Percentiles rank a stretch among this genome's conserved stretches.
Conservation (phyloP, 2,113 vertebrate species). For the Salvelinus alpinus region DNA sequence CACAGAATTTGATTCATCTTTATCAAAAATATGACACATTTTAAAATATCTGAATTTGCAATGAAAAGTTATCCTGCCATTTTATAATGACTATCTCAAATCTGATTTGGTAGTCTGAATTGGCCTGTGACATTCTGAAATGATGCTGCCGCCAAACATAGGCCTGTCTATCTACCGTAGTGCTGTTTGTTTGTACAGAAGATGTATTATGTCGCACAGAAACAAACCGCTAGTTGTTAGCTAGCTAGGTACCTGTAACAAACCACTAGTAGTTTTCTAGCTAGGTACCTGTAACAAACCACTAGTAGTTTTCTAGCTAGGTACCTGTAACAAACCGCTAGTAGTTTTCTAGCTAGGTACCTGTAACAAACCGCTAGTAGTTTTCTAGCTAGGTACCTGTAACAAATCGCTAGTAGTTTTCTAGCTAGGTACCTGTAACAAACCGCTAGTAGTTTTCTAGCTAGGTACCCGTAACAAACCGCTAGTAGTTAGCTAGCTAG, state of each 20-base stretch:
- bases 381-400: too few species aligned
- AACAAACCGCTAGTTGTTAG: too few species aligned
- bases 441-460: background rate
- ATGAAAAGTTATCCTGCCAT: background rate
- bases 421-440: too few species aligned
- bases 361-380: too few species aligned
- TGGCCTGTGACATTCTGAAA: conserved; percentile 12
- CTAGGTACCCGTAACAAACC: background rate
- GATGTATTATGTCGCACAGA: background rate
- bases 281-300: too few species aligned
- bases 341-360: too few species aligned
- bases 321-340: too few species aligned
- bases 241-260: too few species aligned
- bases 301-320: too few species aligned
- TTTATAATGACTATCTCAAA: background rate
- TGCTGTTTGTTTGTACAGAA: background rate
- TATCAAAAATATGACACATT: background rate
- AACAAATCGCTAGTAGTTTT: too few species aligned
- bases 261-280: too few species aligned
- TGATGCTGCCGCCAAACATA: background rate
- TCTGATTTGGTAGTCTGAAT: conserved; percentile 7
- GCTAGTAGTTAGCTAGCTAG: background rate
- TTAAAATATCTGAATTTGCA: background rate
- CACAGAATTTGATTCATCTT: background rate
- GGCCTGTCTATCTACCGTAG: background rate